Percentiles rank a stretch among this genome's conserved stretches.
phyloP scores from a whole-genome alignment of 2,797 vertebrate species.

The Dendrocincla fuliginosa region DNA sequence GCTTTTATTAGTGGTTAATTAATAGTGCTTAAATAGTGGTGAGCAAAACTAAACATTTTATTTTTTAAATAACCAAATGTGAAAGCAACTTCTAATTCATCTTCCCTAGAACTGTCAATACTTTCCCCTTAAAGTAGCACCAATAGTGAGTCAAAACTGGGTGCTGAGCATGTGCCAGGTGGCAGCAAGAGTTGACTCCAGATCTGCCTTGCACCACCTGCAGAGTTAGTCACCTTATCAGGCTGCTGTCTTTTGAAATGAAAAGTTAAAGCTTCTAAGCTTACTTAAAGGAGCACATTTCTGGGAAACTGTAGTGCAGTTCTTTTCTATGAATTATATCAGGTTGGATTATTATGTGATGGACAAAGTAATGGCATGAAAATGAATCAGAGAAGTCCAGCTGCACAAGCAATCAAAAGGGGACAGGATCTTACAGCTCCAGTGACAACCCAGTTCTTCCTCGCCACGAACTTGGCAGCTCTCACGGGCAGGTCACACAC shows the following conservation, averaged over 20 bases:
- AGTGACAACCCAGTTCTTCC: slow-evolving; percentile 98
- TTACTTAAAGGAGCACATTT: not conserved
- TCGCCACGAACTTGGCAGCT: slow-evolving; percentile 96
- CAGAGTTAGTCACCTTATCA: not conserved
- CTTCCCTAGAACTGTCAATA: not conserved
- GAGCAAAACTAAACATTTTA: not conserved
- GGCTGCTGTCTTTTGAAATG: not conserved
- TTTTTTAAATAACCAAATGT: not conserved
- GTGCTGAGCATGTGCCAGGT: not conserved
- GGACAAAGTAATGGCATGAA: not conserved
- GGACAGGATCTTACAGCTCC: slow-evolving; percentile 87
- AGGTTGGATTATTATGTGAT: not conserved
- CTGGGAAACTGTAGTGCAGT: not conserved
- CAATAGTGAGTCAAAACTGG: not conserved
- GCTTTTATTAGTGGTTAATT: too few relatives aligned
- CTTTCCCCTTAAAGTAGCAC: not conserved
- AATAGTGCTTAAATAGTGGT: not conserved
- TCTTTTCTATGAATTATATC: not conserved
- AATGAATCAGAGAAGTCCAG: not conserved
- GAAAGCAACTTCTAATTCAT: not conserved
- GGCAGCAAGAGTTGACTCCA: not conserved
- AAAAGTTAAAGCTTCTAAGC: not conserved
- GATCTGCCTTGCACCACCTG: not conserved
- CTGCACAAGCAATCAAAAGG: not conserved
- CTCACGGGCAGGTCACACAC: slow-evolving; percentile 96